Evolutionary conservation across 2,797 vertebrate genomes (phyloP).

Genomic region (Gymnodraco acuticeps): DNA sequence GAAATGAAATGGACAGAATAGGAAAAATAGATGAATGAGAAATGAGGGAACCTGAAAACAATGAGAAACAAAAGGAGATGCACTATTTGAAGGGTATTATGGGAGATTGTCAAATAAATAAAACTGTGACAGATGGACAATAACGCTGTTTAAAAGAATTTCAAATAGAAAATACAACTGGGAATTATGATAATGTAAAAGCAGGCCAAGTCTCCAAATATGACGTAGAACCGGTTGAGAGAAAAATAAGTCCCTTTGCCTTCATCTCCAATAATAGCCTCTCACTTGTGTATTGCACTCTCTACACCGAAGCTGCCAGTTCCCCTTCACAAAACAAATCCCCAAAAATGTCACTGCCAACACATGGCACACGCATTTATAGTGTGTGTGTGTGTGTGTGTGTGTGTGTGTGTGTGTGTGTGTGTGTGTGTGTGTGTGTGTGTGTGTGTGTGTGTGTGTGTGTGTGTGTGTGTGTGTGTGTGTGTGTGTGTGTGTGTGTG

Average conservation of each 20-base stretch:
- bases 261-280: conserved; percentile 77
- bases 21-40: conserved; percentile 46
- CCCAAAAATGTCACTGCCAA: conserved; percentile 76
- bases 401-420: conserved; percentile 23
- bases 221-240: conserved; percentile 46
- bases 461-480: neutral
- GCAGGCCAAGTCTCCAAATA: conserved; percentile 45
- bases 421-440: conserved; percentile 22
- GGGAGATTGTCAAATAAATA: conserved; percentile 23
- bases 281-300: conserved; percentile 59
- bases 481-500: conserved; percentile 25
- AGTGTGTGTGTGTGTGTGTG: conserved; percentile 28
- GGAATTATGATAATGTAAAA: conserved; percentile 41
- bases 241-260: conserved; percentile 54
- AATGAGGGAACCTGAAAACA: conserved; percentile 48
- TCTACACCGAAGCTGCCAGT: conserved; percentile 67
- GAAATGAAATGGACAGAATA: conserved; percentile 43
- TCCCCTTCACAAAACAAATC: conserved; percentile 73
- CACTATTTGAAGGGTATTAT: conserved; percentile 32
- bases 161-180: conserved; percentile 7
- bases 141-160: conserved; percentile 16
- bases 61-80: conserved; percentile 37
- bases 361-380: conserved; percentile 74
- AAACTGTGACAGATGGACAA: conserved; percentile 2
- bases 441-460: conserved; percentile 21